Conservation (phyloP, 2,888 invertebrate species). For the Phania funesta region DNA sequence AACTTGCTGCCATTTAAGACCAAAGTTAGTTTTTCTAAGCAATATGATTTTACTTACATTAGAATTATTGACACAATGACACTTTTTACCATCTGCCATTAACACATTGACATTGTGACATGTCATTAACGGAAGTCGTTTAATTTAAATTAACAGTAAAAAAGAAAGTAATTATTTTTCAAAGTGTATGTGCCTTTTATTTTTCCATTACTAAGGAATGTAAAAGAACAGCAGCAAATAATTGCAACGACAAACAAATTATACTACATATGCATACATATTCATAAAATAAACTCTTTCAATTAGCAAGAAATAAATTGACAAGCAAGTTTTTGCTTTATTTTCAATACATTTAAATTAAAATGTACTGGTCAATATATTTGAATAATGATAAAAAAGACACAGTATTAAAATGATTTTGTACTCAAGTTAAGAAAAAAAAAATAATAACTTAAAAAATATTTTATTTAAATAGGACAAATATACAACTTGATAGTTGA, state of each 20-base stretch:
- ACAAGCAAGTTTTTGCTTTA: constrained; percentile 15
- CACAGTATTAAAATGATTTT: constrained; percentile 33
- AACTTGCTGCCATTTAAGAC: too few relatives aligned
- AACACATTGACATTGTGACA: neutral
- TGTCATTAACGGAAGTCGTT: neutral
- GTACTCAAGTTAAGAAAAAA: constrained; percentile 29
- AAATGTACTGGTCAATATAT: constrained; percentile 44
- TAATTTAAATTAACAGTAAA: neutral
- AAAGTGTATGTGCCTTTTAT: constrained; percentile 28
- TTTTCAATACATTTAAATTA: constrained; percentile 50
- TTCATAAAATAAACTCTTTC: constrained; percentile 32
- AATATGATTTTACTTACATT: too few relatives aligned
- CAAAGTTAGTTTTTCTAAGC: too few relatives aligned
- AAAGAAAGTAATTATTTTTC: neutral
- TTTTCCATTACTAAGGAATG: constrained; percentile 49
- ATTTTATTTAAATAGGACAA: constrained; percentile 16
- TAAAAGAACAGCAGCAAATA: constrained; percentile 40
- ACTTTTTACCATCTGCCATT: too few relatives aligned
- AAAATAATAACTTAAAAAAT: neutral
- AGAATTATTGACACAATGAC: too few relatives aligned
- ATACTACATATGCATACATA: neutral
- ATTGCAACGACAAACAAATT: constrained; percentile 13
- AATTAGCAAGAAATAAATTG: constrained; percentile 38
- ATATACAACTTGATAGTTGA: constrained; percentile 25
- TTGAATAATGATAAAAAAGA: constrained; percentile 26